phyloP scores from a whole-genome alignment of 2,888 invertebrate genomes.

The Drosophila tanythrix region DNA sequence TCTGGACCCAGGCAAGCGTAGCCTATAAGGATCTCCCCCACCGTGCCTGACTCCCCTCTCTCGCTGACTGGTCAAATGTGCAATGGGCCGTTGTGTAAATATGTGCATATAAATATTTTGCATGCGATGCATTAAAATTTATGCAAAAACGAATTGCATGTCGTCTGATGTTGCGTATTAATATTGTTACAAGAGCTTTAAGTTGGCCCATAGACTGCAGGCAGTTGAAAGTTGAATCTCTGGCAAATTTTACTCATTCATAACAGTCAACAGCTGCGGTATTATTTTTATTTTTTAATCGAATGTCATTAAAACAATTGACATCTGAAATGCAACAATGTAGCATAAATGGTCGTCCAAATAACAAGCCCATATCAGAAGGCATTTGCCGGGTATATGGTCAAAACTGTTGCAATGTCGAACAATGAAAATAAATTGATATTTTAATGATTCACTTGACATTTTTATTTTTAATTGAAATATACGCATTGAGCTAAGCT shows the following conservation, averaged over 20 bases:
- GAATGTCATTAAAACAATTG: constrained; percentile 61
- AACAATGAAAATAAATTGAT: constrained; percentile 68
- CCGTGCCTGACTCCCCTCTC: not conserved
- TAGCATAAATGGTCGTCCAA: constrained; percentile 1
- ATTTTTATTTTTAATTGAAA: constrained; percentile 50
- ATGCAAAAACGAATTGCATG: constrained; percentile 65
- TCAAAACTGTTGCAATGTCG: not conserved
- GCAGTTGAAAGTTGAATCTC: constrained; percentile 65
- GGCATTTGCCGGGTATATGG: not conserved
- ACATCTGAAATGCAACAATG: constrained; percentile 38
- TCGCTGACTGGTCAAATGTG: constrained; percentile 51
- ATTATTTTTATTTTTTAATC: constrained; percentile 10
- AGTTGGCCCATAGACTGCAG: constrained; percentile 48
- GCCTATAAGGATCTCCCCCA: constrained; percentile 39
- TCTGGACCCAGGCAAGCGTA: constrained; percentile 45
- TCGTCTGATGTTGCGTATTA: constrained; percentile 34
- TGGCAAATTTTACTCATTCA: constrained; percentile 39
- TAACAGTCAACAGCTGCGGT: constrained; percentile 39
- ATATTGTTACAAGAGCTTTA: constrained; percentile 48
- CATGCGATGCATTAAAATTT: constrained; percentile 73
- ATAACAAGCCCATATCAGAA: not conserved
- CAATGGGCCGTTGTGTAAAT: constrained; percentile 73
- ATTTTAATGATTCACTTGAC: constrained; percentile 64
- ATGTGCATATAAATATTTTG: constrained; percentile 75
- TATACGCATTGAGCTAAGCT: constrained; percentile 38